A percentile compares a stretch with the other conserved stretches of the same genome.
phyloP scores from a whole-genome alignment of 2,113 vertebrate species.

The Chionomys nivalis region DNA sequence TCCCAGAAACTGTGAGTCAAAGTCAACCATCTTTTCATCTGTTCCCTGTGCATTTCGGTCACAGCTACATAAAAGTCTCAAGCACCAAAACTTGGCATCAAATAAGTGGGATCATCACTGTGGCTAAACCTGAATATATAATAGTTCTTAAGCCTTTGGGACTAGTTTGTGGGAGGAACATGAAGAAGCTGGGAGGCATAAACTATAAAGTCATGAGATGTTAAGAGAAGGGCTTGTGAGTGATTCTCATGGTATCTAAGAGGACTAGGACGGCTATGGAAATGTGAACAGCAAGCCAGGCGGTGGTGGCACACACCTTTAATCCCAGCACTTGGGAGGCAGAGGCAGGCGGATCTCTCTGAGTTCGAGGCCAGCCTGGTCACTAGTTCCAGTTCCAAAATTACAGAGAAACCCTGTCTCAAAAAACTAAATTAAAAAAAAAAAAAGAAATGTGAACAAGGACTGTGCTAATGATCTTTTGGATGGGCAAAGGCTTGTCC shows the following conservation, averaged over 20 bases:
- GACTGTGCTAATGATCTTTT: background rate
- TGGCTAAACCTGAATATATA: background rate
- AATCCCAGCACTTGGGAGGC: too few species aligned
- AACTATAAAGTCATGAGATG: background rate
- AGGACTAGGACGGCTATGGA: too few species aligned
- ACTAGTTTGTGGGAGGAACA: background rate
- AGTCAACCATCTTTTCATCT: background rate
- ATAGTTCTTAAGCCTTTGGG: background rate
- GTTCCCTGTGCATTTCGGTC: background rate
- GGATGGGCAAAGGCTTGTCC: background rate
- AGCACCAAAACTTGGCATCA: background rate
- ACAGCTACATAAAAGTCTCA: background rate
- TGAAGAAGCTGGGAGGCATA: background rate
- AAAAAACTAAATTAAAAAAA: too few species aligned
- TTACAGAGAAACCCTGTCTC: too few species aligned
- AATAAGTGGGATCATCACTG: background rate
- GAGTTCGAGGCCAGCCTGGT: too few species aligned
- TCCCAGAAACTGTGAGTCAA: background rate
- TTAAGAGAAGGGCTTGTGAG: background rate
- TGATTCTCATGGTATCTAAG: background rate
- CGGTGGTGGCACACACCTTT: too few species aligned
- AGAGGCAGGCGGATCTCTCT: too few species aligned
- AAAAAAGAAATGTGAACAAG: background rate
- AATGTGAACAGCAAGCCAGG: background rate
- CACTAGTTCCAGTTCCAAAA: too few species aligned